Conservation (phyloP, 2,113 vertebrate species). For the Sapayoa aenigma region DNA sequence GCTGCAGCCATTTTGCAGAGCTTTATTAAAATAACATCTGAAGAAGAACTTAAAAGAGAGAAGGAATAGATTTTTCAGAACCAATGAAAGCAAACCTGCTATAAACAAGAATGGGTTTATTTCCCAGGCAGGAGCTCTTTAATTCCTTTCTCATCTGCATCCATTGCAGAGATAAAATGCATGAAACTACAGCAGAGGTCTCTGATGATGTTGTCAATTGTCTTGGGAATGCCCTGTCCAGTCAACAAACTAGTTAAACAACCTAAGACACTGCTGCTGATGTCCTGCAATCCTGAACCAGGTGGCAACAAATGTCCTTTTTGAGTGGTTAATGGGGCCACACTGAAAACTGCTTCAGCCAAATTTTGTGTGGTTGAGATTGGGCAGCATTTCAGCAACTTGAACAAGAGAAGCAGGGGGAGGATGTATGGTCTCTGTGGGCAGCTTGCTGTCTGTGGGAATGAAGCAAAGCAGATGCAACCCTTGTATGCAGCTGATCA, state of each 20-base stretch:
- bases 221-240: background rate
- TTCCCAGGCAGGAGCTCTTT: background rate
- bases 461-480: constrained; percentile 29
- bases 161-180: background rate
- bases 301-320: background rate
- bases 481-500: background rate
- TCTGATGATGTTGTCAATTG: background rate
- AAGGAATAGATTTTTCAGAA: constrained; percentile 3
- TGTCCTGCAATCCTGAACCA: background rate
- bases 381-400: background rate
- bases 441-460: background rate
- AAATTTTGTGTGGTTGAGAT: background rate
- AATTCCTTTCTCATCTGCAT: background rate
- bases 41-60: background rate
- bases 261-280: background rate
- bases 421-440: background rate
- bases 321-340: background rate
- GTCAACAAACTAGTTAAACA: background rate
- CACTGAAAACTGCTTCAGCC: background rate
- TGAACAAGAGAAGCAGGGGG: background rate
- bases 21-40: constrained; percentile 48
- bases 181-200: background rate
- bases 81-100: background rate
- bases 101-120: background rate
- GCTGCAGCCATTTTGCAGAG: constrained; percentile 31